A percentile compares a stretch with the other conserved stretches of the same genome.
phyloP scores from a whole-genome alignment of 1,140 invertebrate genomes.

The Micrasema minimum region DNA sequence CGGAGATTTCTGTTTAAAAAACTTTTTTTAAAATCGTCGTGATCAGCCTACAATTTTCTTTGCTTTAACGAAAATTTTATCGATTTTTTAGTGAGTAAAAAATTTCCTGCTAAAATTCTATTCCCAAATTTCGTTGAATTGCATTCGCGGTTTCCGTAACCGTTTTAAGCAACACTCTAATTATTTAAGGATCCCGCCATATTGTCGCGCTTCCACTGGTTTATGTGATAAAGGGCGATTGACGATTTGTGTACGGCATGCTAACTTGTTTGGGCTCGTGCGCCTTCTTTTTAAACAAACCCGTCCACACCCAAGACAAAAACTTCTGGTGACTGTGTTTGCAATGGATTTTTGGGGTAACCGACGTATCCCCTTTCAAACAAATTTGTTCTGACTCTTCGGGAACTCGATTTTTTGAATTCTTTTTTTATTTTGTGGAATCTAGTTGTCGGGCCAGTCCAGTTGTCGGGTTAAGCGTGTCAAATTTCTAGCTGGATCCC shows the following conservation, averaged over 20 bases:
- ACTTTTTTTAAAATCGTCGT: conserved; percentile 86
- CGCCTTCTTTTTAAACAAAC: conserved; percentile 81
- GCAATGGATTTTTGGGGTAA: conserved; percentile 86
- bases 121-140: conserved; percentile 91
- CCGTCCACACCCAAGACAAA: conserved; percentile 79
- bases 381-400: conserved; percentile 65
- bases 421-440: conserved; percentile 79
- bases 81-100: conserved; percentile 89
- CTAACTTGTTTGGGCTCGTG: conserved; percentile 76
- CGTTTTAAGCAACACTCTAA: conserved; percentile 89
- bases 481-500: conserved; percentile 83
- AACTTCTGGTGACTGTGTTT: conserved; percentile 76
- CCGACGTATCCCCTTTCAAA: conserved; percentile 80
- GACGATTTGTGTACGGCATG: conserved; percentile 90
- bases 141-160: conserved; percentile 79
- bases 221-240: conserved; percentile 92
- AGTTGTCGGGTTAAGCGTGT: conserved; percentile 80
- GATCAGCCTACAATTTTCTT: conserved; percentile 90
- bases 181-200: conserved; percentile 97
- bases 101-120: conserved; percentile 96
- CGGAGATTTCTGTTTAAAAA: conserved; percentile 68
- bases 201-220: conserved; percentile 96
- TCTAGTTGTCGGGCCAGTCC: conserved; percentile 82
- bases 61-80: conserved; percentile 92
- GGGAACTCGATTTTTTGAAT: conserved; percentile 67